Evolutionary conservation across 2,888 invertebrate species (phyloP), one percentile per base, ranked within the genome.

Genomic region (Nomada fabriciana): DNA sequence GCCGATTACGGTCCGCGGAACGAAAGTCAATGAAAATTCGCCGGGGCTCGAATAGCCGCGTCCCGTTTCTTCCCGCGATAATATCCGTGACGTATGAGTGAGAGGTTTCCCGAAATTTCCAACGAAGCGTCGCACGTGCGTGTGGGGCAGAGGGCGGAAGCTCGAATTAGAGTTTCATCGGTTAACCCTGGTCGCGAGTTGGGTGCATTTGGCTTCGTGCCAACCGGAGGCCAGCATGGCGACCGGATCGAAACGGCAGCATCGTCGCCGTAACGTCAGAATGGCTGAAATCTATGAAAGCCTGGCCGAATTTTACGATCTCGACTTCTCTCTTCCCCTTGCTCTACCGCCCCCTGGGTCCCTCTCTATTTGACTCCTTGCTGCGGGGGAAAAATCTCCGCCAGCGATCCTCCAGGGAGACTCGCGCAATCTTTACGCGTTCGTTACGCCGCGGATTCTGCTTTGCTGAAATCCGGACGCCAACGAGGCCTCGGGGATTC

Each of bases 141-240:
- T 18, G 23, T 0, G 5, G 0, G 3, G 25, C 23, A 23, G 18
- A 23, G 10, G n/a, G 42, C 25, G n/a, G 53, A 25, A 5, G 36
- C 7, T 36, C 36, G 36, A 36, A 36, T 36, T 36, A 47, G 23
- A 53, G 59, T 59, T 52, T 65, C 36, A 43, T 15, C 18, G 29
- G 61, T 64, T 20, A 52, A 55, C 42, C 61, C n/a, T 25, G 50
- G n/a, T 29, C 0, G 73, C 65, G 53, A 42, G 53, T 42, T 53
- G 50, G 55, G 50, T 72, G 68, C 64, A 70, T 61, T 72, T 87
- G 87, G 87, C 82, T 50, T 9, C 25, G 25, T 69, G 82, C 88
- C 87, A 87, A 80, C 64, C 65, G 63, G 64, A 71, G 75, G 20
- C 74, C 74, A 87, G 68, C 60, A 87, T 80, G 83, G 81, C 82